Conservation (phyloP, 2,797 vertebrate genomes). For the Silurus lanzhouensis region DNA sequence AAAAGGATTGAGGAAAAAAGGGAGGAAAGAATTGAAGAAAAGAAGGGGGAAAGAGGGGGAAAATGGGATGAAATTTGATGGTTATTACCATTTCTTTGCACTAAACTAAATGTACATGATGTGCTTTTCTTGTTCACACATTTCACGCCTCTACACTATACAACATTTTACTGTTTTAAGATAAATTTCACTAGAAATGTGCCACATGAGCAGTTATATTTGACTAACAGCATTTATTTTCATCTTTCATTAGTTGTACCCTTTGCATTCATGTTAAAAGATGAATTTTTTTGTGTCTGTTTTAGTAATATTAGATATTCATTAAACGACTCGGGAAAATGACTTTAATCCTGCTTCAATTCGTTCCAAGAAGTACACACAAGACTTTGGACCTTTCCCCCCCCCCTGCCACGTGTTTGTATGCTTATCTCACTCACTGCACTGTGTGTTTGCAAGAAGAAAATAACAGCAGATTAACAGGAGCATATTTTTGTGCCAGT, state of each 20-base stretch:
- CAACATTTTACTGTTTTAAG: background rate
- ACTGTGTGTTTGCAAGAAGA: background rate
- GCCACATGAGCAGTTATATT: background rate
- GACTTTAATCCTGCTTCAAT: background rate
- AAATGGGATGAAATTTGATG: background rate
- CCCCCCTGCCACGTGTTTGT: background rate
- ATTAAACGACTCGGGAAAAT: background rate
- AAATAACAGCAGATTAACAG: background rate
- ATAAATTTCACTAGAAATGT: background rate
- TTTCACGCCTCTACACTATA: background rate
- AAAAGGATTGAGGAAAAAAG: too few species aligned
- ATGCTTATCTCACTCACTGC: constrained; percentile 3
- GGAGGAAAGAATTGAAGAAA: too few species aligned
- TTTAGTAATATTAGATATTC: background rate
- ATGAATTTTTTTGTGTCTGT: background rate
- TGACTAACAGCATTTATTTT: background rate
- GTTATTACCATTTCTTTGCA: background rate
- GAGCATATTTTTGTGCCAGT: background rate
- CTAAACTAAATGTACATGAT: background rate
- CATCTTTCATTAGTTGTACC: background rate
- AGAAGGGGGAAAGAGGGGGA: too few species aligned
- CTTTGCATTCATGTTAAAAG: background rate
- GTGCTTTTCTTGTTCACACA: background rate
- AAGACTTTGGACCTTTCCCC: constrained; percentile 23
- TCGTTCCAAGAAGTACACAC: constrained; percentile 1